Percentiles rank a stretch among this genome's conserved stretches.
Evolutionary conservation across 2,888 invertebrate genomes (phyloP).

Genomic region (Cancer borealis): DNA sequence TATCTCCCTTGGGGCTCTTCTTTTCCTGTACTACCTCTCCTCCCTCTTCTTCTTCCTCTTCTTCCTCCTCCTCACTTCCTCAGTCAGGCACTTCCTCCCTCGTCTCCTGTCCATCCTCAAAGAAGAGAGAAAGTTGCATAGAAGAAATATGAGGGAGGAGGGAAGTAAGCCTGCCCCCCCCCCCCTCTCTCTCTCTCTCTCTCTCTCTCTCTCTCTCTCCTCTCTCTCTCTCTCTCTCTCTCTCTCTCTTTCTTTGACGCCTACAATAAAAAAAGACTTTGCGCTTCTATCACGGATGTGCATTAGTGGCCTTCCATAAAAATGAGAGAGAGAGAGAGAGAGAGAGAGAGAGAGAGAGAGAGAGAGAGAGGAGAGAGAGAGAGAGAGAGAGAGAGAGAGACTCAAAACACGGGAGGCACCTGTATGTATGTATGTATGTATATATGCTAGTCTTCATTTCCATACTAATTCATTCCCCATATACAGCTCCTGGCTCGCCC

Average conservation of each 20-base stretch:
- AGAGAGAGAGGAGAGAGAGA: constrained; percentile 30
- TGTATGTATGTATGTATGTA: neutral
- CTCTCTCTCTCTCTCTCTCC: neutral
- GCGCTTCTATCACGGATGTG: neutral
- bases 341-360: constrained; percentile 31
- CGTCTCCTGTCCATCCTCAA: neutral
- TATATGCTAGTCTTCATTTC: constrained; percentile 3
- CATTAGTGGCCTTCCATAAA: neutral
- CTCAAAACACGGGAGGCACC: neutral
- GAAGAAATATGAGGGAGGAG: neutral
- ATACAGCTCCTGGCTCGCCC: neutral
- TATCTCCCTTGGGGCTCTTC: neutral
- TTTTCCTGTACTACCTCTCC: neutral
- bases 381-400: neutral
- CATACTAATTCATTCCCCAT: constrained; percentile 17
- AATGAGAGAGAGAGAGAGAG: constrained; percentile 4
- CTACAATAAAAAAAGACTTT: neutral
- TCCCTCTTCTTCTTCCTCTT: neutral
- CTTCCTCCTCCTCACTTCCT: neutral
- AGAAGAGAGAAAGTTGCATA: neutral
- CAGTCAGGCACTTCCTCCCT: neutral
- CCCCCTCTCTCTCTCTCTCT: neutral
- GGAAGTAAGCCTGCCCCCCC: neutral
- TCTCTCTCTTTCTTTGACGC: neutral
- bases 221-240: neutral